Percentiles rank a stretch among this genome's conserved stretches.
These are phyloP conservation scores for Nematolebias whitei DNA, from an alignment of 2,113 vertebrate genomes.

Conservation along the genomic window DNA sequence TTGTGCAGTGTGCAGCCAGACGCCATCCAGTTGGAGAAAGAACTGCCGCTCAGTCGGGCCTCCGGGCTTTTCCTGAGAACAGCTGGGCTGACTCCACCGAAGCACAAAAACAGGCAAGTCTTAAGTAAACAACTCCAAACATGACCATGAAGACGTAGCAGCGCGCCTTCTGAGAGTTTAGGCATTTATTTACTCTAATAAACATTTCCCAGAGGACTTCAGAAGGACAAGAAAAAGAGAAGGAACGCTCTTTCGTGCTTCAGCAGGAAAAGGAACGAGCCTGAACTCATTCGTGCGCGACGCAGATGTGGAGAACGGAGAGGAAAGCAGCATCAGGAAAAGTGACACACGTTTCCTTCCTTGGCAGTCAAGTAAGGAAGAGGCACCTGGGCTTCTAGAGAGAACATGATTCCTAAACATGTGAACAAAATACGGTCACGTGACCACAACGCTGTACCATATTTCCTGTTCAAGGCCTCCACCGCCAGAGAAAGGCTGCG, in stretches of 20 bases:
- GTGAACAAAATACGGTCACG: slow-evolving; percentile 12
- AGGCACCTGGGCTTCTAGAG: slow-evolving; percentile 38
- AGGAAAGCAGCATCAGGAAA: slow-evolving; percentile 54
- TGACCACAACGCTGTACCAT: background rate
- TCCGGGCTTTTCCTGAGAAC: slow-evolving; percentile 17
- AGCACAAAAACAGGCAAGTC: slow-evolving; percentile 17
- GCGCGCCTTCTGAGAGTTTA: too few relatives aligned
- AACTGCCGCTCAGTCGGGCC: slow-evolving; percentile 37
- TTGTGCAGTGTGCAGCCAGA: slow-evolving; percentile 36
- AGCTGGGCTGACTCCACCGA: slow-evolving; percentile 9
- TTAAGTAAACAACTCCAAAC: slow-evolving; percentile 35
- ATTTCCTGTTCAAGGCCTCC: background rate
- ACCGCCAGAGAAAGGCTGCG: too few relatives aligned
- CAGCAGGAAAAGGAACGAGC: slow-evolving; percentile 49
- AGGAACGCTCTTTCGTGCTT: slow-evolving; percentile 23
- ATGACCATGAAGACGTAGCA: background rate
- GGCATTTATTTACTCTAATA: slow-evolving; percentile 18
- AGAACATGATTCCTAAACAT: slow-evolving; percentile 37
- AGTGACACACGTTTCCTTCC: slow-evolving; percentile 61
- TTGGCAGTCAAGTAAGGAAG: slow-evolving; percentile 41
- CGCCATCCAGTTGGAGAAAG: slow-evolving; percentile 15
- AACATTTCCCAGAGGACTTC: slow-evolving; percentile 21
- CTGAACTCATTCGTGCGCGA: slow-evolving; percentile 7
- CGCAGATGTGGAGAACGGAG: slow-evolving; percentile 8
- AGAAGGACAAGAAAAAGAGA: slow-evolving; percentile 3